A percentile compares a stretch with the other conserved stretches of the same genome.
phyloP scores from a whole-genome alignment of 1,140 invertebrate genomes.

The Diachasma alloeum region DNA sequence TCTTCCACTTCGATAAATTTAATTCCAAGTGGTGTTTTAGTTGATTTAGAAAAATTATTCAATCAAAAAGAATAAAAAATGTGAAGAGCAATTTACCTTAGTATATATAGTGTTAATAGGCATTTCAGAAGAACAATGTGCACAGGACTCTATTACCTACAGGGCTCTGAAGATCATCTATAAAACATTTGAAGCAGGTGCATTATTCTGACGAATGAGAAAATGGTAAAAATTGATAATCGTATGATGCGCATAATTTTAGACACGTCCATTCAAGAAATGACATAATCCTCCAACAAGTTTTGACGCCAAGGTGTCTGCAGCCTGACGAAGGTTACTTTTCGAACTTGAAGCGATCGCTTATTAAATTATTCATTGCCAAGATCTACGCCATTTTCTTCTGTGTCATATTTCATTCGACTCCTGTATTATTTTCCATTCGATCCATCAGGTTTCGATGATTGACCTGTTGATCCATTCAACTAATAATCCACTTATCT shows the following conservation, averaged over 20 bases:
- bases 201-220: not conserved
- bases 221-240: not conserved
- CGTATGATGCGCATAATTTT: not conserved
- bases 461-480: not conserved
- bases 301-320: conserved; percentile 61
- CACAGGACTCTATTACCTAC: too few relatives aligned
- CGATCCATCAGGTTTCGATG: not conserved
- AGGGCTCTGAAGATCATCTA: not conserved
- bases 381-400: not conserved
- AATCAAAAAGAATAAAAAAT: too few relatives aligned
- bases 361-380: not conserved
- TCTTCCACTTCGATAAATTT: too few relatives aligned
- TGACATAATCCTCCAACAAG: conserved; percentile 48
- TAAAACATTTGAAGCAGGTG: not conserved
- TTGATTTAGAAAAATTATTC: too few relatives aligned
- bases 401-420: not conserved
- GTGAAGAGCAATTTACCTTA: too few relatives aligned
- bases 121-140: too few relatives aligned
- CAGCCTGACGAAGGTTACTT: conserved; percentile 44
- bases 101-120: too few relatives aligned
- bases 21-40: too few relatives aligned
- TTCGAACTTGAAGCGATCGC: not conserved
- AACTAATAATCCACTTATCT: conserved; percentile 30
- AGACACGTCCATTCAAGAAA: not conserved
- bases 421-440: not conserved